Conservation (phyloP, 2,113 vertebrate species). For the Tamias sibiricus region DNA sequence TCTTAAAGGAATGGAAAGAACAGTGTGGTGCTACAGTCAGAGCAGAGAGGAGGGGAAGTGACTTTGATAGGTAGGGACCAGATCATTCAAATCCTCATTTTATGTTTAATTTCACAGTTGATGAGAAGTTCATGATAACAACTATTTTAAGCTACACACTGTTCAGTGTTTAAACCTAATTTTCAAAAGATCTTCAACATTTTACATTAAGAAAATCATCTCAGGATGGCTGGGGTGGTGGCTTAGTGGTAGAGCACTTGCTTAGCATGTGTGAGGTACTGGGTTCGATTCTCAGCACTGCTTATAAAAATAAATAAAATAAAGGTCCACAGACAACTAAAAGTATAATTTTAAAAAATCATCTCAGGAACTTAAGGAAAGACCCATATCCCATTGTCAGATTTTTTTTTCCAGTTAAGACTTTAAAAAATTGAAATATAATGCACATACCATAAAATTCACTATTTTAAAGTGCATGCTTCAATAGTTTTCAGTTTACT, state of each 20-base stretch:
- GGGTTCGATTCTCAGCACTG: too few species aligned
- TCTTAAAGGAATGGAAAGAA: neutral
- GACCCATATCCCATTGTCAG: neutral
- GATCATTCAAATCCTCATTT: neutral
- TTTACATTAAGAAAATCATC: neutral
- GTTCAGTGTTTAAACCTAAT: neutral
- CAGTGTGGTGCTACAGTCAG: accelerated
- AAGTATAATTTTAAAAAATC: neutral
- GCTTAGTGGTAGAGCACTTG: too few species aligned
- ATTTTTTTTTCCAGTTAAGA: neutral
- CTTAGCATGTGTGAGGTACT: too few species aligned
- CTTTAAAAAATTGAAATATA: neutral
- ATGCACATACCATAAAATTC: neutral
- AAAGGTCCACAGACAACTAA: too few species aligned
- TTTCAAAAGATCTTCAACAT: neutral
- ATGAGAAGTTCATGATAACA: neutral
- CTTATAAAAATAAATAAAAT: too few species aligned
- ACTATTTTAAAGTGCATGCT: neutral
- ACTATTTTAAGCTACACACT: neutral
- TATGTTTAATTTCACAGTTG: neutral
- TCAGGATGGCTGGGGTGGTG: too few species aligned
- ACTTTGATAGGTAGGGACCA: neutral
- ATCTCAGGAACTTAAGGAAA: neutral
- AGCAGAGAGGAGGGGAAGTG: neutral
- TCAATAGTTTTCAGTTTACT: neutral